A percentile compares a stretch with the other conserved stretches of the same genome.
These are phyloP conservation scores for Telmatherina bonti DNA, from an alignment of 2,797 vertebrate species.

Conservation along the genomic window DNA sequence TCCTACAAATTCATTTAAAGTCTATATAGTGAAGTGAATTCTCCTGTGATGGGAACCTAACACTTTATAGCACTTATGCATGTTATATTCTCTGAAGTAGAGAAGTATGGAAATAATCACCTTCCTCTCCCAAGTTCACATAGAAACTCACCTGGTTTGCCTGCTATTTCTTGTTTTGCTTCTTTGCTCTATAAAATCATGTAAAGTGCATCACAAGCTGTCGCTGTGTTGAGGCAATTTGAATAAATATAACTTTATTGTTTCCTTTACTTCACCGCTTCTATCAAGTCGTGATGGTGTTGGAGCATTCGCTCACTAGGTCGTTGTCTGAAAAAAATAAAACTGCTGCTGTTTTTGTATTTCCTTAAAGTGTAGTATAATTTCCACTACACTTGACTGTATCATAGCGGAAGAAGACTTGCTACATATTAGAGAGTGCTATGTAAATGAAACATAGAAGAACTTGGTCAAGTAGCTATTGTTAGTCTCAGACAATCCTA, in stretches of 20 bases:
- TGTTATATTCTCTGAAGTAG: neutral
- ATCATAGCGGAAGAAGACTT: conserved; percentile 43
- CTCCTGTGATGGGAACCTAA: too few relatives aligned
- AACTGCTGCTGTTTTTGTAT: too few relatives aligned
- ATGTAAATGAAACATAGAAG: conserved; percentile 42
- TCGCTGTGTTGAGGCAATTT: neutral
- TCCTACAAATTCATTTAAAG: too few relatives aligned
- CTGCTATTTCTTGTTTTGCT: neutral
- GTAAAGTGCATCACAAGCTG: neutral
- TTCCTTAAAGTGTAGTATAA: neutral
- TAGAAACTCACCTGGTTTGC: neutral
- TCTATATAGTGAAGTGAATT: too few relatives aligned
- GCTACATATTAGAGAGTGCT: neutral
- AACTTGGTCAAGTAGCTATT: conserved; percentile 38
- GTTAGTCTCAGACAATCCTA: conserved; percentile 7
- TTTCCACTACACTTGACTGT: conserved; percentile 18
- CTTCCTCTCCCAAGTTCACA: neutral
- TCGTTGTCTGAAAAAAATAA: too few relatives aligned
- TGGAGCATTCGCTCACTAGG: neutral
- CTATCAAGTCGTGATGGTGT: neutral
- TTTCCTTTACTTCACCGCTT: neutral
- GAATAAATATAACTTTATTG: neutral
- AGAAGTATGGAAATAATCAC: neutral
- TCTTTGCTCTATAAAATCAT: neutral
- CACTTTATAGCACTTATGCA: too few relatives aligned